These are phyloP conservation scores for Nudaria mundana DNA, from an alignment of 2,888 invertebrate species.

Conservation along the genomic window DNA sequence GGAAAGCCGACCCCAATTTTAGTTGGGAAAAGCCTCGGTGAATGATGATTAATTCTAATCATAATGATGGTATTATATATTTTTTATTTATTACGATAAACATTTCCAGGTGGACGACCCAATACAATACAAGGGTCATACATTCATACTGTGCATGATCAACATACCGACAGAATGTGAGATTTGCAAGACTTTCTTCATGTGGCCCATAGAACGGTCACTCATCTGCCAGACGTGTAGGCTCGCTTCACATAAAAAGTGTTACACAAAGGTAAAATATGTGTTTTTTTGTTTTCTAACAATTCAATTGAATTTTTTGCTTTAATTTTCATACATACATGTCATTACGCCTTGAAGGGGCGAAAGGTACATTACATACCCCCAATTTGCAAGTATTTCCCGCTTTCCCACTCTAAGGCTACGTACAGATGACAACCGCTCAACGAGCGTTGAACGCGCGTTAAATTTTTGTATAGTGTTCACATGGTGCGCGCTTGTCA, in stretches of 20 bases:
- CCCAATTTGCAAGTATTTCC: too few relatives aligned
- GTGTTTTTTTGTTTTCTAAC: not conserved
- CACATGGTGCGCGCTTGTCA: conserved; percentile 15
- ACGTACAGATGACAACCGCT: too few relatives aligned
- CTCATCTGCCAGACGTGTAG: conserved; percentile 90
- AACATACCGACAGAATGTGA: conserved; percentile 98
- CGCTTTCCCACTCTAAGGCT: too few relatives aligned
- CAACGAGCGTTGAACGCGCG: too few relatives aligned
- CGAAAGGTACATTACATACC: too few relatives aligned
- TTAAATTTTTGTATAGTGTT: conserved; percentile 17
- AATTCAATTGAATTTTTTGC: not conserved
- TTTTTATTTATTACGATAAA: too few relatives aligned
- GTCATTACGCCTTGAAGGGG: too few relatives aligned
- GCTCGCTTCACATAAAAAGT: conserved; percentile 96
- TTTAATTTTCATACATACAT: too few relatives aligned
- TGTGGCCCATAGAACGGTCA: conserved; percentile 97
- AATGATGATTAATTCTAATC: too few relatives aligned
- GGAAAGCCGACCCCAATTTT: too few relatives aligned
- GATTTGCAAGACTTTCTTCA: conserved; percentile 95
- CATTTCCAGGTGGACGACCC: conserved; percentile 82
- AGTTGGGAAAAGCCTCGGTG: too few relatives aligned
- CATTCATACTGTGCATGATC: conserved; percentile 93
- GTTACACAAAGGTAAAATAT: conserved; percentile 86
- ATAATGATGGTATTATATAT: not conserved
- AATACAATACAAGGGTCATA: conserved; percentile 89